A percentile compares a stretch with the other conserved stretches of the same genome.
Conservation (phyloP, 2,113 vertebrate genomes). For the Clarias macrocephalus region DNA sequence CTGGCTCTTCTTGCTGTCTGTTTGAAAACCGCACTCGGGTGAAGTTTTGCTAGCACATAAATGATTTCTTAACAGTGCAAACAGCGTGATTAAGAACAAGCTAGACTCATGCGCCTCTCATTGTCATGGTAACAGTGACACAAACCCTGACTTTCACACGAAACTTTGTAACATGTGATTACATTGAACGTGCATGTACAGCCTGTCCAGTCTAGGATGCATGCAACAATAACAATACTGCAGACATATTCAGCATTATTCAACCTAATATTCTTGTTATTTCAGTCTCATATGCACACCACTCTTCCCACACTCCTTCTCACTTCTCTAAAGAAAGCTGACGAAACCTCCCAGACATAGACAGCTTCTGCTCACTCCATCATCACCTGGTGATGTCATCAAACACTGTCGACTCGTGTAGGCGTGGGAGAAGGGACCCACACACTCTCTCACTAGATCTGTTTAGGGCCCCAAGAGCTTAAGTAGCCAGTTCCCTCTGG, state of each 20-base stretch:
- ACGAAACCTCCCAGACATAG: constrained; percentile 21
- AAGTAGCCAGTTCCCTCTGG: constrained; percentile 43
- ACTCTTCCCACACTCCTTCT: background rate
- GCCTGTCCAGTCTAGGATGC: background rate
- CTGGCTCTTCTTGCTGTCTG: background rate
- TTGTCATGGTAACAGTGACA: background rate
- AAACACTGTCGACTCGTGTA: constrained; percentile 10
- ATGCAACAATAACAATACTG: background rate
- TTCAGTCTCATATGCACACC: background rate
- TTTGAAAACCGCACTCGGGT: background rate
- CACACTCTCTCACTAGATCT: constrained; percentile 31
- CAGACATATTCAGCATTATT: background rate
- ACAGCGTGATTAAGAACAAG: background rate
- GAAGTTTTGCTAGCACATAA: background rate
- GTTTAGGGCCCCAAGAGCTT: constrained; percentile 13
- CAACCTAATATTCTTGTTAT: background rate
- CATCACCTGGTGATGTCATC: constrained; percentile 47
- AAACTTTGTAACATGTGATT: background rate
- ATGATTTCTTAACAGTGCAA: background rate
- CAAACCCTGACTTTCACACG: background rate
- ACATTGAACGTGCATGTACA: background rate
- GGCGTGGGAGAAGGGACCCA: constrained; percentile 49
- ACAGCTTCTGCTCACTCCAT: constrained; percentile 1
- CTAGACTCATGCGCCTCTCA: background rate
- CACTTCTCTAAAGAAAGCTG: constrained; percentile 38